Conservation (phyloP, 1,140 invertebrate species). For the Nasonia longicornis region DNA sequence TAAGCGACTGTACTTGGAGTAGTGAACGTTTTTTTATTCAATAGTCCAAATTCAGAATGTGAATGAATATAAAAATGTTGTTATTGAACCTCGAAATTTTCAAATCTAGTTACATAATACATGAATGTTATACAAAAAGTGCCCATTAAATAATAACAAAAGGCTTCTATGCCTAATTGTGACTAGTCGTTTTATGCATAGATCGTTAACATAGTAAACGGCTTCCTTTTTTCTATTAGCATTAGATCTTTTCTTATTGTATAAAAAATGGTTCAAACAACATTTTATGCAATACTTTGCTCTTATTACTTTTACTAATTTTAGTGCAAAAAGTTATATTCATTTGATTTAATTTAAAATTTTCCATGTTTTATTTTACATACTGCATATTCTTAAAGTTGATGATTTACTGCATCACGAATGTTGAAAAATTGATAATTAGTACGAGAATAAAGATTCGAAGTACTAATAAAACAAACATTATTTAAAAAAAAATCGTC, state of each 20-base stretch:
- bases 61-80: background rate
- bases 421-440: no score
- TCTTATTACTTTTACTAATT: background rate
- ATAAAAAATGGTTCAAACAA: background rate
- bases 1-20: background rate
- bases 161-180: slow-evolving; percentile 7
- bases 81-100: background rate
- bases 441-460: no score
- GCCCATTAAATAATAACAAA: slow-evolving; percentile 20
- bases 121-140: slow-evolving; percentile 16
- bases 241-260: background rate
- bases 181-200: slow-evolving; percentile 15
- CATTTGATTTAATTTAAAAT: background rate
- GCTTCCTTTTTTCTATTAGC: background rate
- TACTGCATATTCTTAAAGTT: background rate
- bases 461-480: no score
- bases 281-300: background rate
- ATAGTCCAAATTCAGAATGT: background rate
- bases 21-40: background rate
- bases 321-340: background rate
- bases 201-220: slow-evolving; percentile 1
- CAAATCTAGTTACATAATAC: background rate
- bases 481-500: no score
- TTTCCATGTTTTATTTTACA: background rate
- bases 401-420: background rate